Base-by-base conservation (phyloP, 1,140 invertebrate species). In the Cardiocondyla obscurior region DNA sequence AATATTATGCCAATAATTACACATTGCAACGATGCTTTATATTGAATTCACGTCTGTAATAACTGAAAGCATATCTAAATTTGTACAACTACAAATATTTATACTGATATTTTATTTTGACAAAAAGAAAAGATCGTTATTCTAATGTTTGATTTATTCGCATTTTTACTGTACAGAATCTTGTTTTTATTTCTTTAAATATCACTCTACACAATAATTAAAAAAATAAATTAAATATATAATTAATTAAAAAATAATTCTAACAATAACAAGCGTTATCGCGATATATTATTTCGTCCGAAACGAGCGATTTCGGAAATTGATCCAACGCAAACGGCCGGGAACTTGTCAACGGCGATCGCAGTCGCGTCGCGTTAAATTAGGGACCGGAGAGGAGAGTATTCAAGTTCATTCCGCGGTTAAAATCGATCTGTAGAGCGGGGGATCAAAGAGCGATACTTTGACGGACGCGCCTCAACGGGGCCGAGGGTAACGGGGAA, bases 1-100 rank as follows among this genome's bases (percentile, higher is more conserved):
- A 79, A 69, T 79, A 69, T 79, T 79, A 67, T 69, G 46, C 33
- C 46, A 79, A 67, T 79, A 79, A 67, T 79, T 79, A 69, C 62
- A 69, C 19, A 64, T 51, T 10, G 46, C 51, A 79, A 42, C 42
- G 72, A 46, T 60, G 46, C 62, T 67, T 79, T 55, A 79, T 69
- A 79, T 69, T 14, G 74, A 79, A 53, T 53, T 67, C 33, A 46
- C 60, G 22, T 22, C 19, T 42, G 3, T 53, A 69, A 79, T 77
- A 53, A 51, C 22, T 1, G 3, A 77, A 77, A 39, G 22, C 74
- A 77, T 65, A 65, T 7, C 57, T 7, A 62, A 76, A 76, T 62
- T 36, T 44, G 22, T 7, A 22, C 70, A 10, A 39, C 6, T n/a
- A 8, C 57, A 36, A 12, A 6, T 12, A 12, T 16, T n/a, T 16